Conservation (phyloP, 1,140 invertebrate genomes). For the Anthonomus grandis region DNA sequence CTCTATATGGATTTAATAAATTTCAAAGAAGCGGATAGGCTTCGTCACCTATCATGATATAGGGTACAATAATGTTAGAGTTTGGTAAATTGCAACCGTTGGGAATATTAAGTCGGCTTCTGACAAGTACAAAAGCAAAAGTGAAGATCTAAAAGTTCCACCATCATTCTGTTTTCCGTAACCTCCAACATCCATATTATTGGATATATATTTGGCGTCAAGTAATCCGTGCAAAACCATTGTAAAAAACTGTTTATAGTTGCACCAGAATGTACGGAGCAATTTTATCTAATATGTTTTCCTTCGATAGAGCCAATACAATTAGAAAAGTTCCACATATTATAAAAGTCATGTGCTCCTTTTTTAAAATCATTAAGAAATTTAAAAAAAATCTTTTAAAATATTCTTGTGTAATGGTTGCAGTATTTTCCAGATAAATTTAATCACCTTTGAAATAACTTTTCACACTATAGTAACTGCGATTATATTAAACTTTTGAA, state of each 20-base stretch:
- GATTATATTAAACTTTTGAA: constrained; percentile 38
- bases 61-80: constrained; percentile 18
- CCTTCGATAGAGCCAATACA: constrained; percentile 50
- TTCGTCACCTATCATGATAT: constrained; percentile 42
- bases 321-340: too few species aligned
- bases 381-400: too few species aligned
- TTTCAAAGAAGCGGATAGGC: constrained; percentile 48
- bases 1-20: constrained; percentile 50
- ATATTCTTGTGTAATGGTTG: constrained; percentile 31
- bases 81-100: constrained; percentile 16
- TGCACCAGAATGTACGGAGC: constrained; percentile 43
- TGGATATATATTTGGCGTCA: too few species aligned
- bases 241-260: too few species aligned
- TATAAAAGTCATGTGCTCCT: constrained; percentile 40
- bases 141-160: constrained; percentile 23
- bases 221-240: too few species aligned
- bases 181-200: too few species aligned
- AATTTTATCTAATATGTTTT: constrained; percentile 45
- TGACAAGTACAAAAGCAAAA: constrained; percentile 24
- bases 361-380: constrained; percentile 39
- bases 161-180: constrained; percentile 23
- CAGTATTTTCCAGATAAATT: constrained; percentile 40
- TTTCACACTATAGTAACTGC: constrained; percentile 31
- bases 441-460: constrained; percentile 40
- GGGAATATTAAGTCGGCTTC: constrained; percentile 22